Evolutionary conservation across 2,888 invertebrate species (phyloP).

Genomic region (Campoletis raptor): DNA sequence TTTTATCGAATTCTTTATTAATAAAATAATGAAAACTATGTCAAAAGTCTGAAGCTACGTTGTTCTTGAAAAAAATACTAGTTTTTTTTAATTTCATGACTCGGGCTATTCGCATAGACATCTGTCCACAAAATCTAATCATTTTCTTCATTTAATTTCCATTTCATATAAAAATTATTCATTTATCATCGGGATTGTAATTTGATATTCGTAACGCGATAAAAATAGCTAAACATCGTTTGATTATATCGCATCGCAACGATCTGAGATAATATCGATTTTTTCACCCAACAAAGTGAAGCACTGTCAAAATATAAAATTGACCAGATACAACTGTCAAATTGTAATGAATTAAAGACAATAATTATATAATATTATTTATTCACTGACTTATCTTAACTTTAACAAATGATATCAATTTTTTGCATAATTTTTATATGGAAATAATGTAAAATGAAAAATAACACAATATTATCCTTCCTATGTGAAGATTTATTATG

Average conservation of each 20-base stretch:
- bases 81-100: neutral
- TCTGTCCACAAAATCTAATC: neutral
- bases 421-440: neutral
- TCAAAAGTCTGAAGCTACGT: neutral
- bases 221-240: too few species aligned
- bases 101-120: neutral
- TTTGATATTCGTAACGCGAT: too few species aligned
- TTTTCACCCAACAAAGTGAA: neutral
- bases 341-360: neutral
- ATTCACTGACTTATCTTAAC: neutral
- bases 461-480: constrained; percentile 45
- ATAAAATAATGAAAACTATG: neutral
- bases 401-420: neutral
- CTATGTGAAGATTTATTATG: constrained; percentile 71
- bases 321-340: too few species aligned
- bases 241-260: neutral
- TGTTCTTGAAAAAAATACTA: neutral
- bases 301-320: neutral
- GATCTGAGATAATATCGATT: neutral
- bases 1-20: neutral
- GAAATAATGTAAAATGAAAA: constrained; percentile 44
- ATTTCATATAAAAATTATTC: neutral
- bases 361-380: constrained; percentile 2
- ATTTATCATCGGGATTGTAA: too few species aligned
- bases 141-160: neutral